These are phyloP conservation scores for Muschampia plurimacula DNA, from an alignment of 2,888 invertebrate species.

Conservation along the genomic window DNA sequence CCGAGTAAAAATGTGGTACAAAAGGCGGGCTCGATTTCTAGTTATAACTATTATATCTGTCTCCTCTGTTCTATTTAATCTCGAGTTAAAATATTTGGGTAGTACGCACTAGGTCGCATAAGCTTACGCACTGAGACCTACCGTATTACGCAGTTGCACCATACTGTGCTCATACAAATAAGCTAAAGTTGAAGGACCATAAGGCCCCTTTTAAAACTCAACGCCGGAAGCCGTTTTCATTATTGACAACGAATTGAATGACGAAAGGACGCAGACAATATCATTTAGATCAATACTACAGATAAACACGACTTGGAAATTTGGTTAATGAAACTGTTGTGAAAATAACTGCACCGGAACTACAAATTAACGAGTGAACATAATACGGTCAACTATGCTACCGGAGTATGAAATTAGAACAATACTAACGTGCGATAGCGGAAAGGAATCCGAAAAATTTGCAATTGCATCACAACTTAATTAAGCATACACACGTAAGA, in stretches of 20 bases:
- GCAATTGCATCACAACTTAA: constrained; percentile 17
- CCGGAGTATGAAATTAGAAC: constrained; percentile 24
- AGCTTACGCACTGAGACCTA: constrained; percentile 24
- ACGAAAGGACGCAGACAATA: constrained; percentile 10
- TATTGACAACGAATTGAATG: background rate
- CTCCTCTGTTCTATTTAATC: background rate
- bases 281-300: background rate
- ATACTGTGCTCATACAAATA: constrained; percentile 15
- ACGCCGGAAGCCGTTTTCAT: constrained; percentile 13
- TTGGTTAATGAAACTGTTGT: background rate
- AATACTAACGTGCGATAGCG: constrained; percentile 20
- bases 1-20: no score
- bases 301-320: background rate
- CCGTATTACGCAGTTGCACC: constrained; percentile 44
- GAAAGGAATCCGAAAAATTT: constrained; percentile 35
- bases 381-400: constrained; percentile 9
- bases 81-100: constrained; percentile 33
- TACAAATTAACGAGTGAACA: constrained; percentile 12
- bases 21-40: background rate
- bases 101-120: constrained; percentile 53
- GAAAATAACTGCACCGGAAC: constrained; percentile 9
- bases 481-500: constrained; percentile 16
- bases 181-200: constrained; percentile 34
- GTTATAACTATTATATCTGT: background rate
- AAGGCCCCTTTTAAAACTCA: constrained; percentile 11